Base-by-base conservation (phyloP, 2,888 invertebrate genomes). In the Heliconius ismenius region DNA sequence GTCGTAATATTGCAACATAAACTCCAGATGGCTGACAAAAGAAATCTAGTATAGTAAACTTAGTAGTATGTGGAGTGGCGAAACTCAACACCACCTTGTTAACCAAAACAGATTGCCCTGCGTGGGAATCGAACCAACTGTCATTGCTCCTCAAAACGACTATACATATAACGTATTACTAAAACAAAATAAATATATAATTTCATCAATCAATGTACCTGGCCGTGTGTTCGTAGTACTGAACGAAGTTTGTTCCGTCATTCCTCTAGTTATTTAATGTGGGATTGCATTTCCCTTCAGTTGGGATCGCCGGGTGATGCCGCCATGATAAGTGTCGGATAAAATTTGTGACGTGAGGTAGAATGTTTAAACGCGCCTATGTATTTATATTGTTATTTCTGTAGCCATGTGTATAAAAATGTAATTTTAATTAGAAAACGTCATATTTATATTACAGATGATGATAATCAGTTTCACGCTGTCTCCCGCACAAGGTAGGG, bases 211-310 rank as follows among this genome's bases (percentile, higher is more conserved):
- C 26, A 2, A 54, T 0, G 58, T 58, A 4, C 4, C 10, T 3
- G 58, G n/a, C 84, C 18, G 85, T 90, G 78, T 88, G 86, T 86
- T 76, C 63, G 80, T 65, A 58, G 78, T 78, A 75, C 73, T 73
- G 80, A 80, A 88, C 87, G 86, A 89, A 91, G 91, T 91, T 91
- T 89, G 89, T 88, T 89, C 87, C 91, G 89, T 89, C 90, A 90
- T 88, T 90, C 83, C 88, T 85, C 86, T 87, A 85, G 88, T 87
- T 92, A 91, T 92, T 92, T 92, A 91, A 92, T 86, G 87, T 91
- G 89, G 90, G 91, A 91, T 91, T 91, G 88, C 86, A 88, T 86
- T 85, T 83, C 86, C 85, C 89, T 86, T 91, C 89, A 91, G 92
- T 92, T 92, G 89, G 88, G 89, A 90, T 88, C 88, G 87, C 87